Evolutionary conservation across 2,797 vertebrate species (phyloP).

Genomic region (Gallinago solitaria): DNA sequence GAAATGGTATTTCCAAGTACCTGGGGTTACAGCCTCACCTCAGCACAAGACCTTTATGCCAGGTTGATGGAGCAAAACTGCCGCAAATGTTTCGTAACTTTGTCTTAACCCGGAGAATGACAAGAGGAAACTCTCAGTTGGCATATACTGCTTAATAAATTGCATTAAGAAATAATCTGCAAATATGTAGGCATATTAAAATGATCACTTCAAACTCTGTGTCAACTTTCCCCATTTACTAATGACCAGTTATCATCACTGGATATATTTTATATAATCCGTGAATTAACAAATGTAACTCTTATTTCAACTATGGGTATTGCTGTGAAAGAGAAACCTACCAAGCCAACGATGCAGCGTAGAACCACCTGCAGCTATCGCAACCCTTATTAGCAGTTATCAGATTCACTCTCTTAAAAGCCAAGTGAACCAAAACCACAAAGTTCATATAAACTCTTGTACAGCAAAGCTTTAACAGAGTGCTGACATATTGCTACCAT

Average conservation of each 20-base stretch:
- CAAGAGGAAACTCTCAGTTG: neutral
- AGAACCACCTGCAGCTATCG: neutral
- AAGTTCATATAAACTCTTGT: neutral
- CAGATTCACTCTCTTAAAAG: neutral
- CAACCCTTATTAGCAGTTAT: neutral
- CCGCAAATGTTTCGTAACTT: neutral
- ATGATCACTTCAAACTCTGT: neutral
- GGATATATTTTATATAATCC: neutral
- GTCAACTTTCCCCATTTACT: neutral
- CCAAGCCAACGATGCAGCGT: fast-evolving
- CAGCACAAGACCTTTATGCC: neutral
- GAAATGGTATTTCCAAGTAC: neutral
- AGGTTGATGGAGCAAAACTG: neutral
- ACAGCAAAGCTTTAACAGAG: neutral
- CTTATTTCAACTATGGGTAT: neutral
- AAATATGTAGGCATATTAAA: neutral
- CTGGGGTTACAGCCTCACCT: neutral
- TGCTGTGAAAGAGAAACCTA: neutral
- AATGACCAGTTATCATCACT: neutral
- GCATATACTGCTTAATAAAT: neutral
- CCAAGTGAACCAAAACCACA: neutral
- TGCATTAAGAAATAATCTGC: neutral
- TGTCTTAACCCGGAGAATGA: neutral
- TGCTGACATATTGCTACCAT: neutral
- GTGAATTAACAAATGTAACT: neutral